Evolutionary conservation across 1,140 invertebrate genomes (phyloP), one percentile per base, ranked within the genome.

Genomic region (Sarcophaga bullata): DNA sequence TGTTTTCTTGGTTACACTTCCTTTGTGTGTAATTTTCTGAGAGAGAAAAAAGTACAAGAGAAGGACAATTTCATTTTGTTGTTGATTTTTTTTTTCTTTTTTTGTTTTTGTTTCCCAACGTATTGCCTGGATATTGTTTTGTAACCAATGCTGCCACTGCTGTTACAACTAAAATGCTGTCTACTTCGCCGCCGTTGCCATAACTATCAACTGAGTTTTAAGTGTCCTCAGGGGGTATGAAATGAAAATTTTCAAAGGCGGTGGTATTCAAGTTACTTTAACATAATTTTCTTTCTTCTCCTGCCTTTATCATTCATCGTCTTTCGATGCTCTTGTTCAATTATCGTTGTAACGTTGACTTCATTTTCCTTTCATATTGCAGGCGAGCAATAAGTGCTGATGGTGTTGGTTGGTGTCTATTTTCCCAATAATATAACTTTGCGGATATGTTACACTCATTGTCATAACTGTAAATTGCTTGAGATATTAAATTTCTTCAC

Each of bases 401-500:
- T 80, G 75, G 37, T 84, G 81, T 73, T 82, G 75, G 81, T 73
- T 82, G 75, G 85, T 83, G 54, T 83, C 80, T 76, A 54, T 48
- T 8, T 13, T 3, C 25, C 85, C 87, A 85, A 84, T 84, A 84
- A 85, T 89, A 86, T 87, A 84, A 84, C 86, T 88, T 86, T 88
- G 86, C 86, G 87, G 86, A 86, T 88, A 87, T 88, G 85, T 89
- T 86, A 86, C 68, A 73, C 72, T 83, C 87, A 87, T 89, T 89
- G 89, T 89, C 87, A 89, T 89, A 89, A 89, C 87, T 89, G 87
- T 89, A 89, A 89, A 89, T 89, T 89, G 87, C 87, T 89, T 88
- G 86, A 86, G 86, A 89, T 89, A 89, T 89, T 89, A 89, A 89
- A 88, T 76, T 76, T 76, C 48, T 47, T 15, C 10, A 49, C 47